Evolutionary conservation across 2,888 invertebrate genomes (phyloP), one percentile per base, ranked within the genome.

Genomic region (Rhingia rostrata): DNA sequence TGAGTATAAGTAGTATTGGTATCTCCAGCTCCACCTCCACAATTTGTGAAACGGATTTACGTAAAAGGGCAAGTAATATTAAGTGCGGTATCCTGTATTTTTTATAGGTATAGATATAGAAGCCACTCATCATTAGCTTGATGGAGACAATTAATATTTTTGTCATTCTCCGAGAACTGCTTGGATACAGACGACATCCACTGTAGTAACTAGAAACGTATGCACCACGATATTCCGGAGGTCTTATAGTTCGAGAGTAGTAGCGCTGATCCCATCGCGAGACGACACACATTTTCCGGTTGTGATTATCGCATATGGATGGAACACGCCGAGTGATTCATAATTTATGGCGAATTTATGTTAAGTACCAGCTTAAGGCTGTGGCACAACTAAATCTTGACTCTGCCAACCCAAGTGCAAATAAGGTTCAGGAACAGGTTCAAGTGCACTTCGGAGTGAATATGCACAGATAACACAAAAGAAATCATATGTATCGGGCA

Each of bases 61-160:
- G 32, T 72, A 80, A 56, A 81, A 81, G 74, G 80, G 56, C 74
- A 69, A 33, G 49, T 49, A 22, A 22, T 22, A 22, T 61, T 9
- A n/a, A 43, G n/a, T 41, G 14, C 12, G 41, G 10, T 35, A 63
- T 58, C 49, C 33, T 12, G 7, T 64, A 51, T 58, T 43, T 14
- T 51, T 56, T 70, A 54, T 30, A 6, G 37, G 60, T 53, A 43
- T 32, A 58, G 70, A 43, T 22, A 58, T 58, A 66, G 33, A 39
- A 64, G 58, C 61, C 56, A 32, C 58, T 47, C 56, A 78, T 79
- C 73, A 84, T 70, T 84, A 69, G 69, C 61, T 58, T 75, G 80
- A 80, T 80, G 84, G 80, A 66, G 80, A 56, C 79, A 84, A 80
- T 84, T 84, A 84, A 84, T 84, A 84, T 70, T 72, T 80, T 84